A percentile compares a stretch with the other conserved stretches of the same genome.
Conservation (phyloP, 2,888 invertebrate genomes). For the Sinhomidia bicolor region DNA sequence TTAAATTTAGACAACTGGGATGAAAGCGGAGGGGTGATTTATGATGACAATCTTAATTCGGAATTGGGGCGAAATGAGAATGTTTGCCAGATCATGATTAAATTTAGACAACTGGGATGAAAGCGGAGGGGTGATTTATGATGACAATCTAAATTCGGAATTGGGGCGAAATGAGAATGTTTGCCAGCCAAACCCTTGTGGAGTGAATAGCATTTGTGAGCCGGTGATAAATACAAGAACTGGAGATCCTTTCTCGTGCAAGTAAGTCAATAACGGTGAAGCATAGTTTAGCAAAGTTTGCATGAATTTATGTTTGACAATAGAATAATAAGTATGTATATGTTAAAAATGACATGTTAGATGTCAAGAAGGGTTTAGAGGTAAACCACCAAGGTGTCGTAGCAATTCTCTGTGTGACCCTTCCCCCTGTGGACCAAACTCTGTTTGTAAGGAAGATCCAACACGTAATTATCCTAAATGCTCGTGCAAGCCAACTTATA, state of each 20-base stretch:
- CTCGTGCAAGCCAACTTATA: constrained; percentile 54
- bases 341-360: no score
- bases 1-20: constrained; percentile 55
- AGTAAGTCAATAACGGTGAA: no score
- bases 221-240: constrained; percentile 31
- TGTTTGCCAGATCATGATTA: constrained; percentile 2
- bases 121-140: constrained; percentile 42
- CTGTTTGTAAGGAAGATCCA: constrained; percentile 50
- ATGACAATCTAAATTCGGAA: constrained; percentile 35
- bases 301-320: no score
- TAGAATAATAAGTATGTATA: no score
- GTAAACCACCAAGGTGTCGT: constrained; percentile 64
- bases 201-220: constrained; percentile 57
- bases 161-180: constrained; percentile 62
- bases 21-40: constrained; percentile 46
- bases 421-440: constrained; percentile 65
- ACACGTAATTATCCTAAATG: constrained; percentile 65
- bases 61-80: constrained; percentile 61
- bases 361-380: constrained; percentile 60
- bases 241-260: constrained; percentile 60
- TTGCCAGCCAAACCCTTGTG: constrained; percentile 68
- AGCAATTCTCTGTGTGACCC: constrained; percentile 57
- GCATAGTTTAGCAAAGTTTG: no score
- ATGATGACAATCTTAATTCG: constrained; percentile 42
- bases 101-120: constrained; percentile 62